These are phyloP conservation scores for Parotocinclus haroldoi DNA, from an alignment of 2,797 vertebrate genomes.

Conservation along the genomic window DNA sequence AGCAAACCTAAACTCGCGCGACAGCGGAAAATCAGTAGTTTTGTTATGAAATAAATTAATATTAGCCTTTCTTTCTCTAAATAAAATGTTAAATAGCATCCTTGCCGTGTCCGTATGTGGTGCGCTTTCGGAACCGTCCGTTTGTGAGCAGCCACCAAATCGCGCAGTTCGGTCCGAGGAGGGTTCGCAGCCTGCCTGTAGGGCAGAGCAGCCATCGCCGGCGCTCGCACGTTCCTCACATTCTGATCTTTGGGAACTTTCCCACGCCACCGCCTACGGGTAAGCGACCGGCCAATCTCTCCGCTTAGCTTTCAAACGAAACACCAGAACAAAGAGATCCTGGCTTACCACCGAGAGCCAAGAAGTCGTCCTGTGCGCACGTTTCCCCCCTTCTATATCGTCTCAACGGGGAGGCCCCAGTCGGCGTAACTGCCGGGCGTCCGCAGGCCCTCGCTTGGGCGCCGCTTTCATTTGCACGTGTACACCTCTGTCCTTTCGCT, in stretches of 20 bases:
- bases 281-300: conserved; percentile 47
- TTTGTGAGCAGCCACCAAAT: conserved; percentile 6
- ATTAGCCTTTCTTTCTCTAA: conserved; percentile 79
- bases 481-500: conserved; percentile 96
- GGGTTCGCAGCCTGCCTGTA: conserved; percentile 34
- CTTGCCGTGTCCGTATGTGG: conserved; percentile 54
- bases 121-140: conserved; percentile 64
- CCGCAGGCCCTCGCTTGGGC: conserved; percentile 13
- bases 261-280: conserved; percentile 33
- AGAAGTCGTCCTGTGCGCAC: conserved; percentile 33
- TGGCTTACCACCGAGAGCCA: conserved; percentile 16
- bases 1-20: conserved; percentile 67
- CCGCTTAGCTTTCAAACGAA: conserved; percentile 27
- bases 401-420: not conserved
- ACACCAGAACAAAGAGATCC: conserved; percentile 20
- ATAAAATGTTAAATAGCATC: conserved; percentile 84
- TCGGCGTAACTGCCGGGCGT: not conserved
- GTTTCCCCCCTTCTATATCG: conserved; percentile 33
- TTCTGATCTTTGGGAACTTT: conserved; percentile 42
- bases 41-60: conserved; percentile 97
- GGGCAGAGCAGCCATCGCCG: conserved; percentile 49
- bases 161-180: too few relatives aligned
- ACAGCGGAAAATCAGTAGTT: conserved; percentile 76
- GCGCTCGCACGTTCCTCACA: conserved; percentile 42
- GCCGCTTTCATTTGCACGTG: conserved; percentile 87